phyloP scores from a whole-genome alignment of 2,113 vertebrate genomes.

The Bufo gargarizans region DNA sequence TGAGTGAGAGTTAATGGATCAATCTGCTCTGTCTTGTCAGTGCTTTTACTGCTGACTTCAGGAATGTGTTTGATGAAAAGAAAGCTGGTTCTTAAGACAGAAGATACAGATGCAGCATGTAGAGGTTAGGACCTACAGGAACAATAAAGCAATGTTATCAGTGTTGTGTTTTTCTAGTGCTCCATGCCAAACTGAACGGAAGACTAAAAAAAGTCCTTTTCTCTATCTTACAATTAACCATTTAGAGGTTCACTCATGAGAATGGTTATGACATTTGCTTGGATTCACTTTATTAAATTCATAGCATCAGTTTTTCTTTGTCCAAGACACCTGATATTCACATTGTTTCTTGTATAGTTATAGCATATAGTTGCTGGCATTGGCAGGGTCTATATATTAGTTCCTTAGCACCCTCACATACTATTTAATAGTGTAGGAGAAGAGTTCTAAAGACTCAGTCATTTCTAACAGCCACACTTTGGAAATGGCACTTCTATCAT shows the following conservation, averaged over 20 bases:
- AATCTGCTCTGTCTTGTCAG: conserved; percentile 87
- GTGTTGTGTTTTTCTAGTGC: conserved; percentile 62
- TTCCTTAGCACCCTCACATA: background rate
- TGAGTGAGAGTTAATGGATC: conserved; percentile 91
- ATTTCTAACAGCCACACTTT: background rate
- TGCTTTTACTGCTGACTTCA: conserved; percentile 87
- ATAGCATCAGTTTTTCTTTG: background rate
- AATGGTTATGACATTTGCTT: background rate
- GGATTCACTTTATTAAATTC: background rate
- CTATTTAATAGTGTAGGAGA: background rate
- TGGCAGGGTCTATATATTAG: background rate
- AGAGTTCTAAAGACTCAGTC: background rate
- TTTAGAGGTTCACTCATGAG: conserved; percentile 37
- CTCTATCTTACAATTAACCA: conserved; percentile 66
- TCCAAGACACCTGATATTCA: background rate
- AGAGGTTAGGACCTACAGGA: conserved; percentile 72
- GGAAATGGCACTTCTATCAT: background rate
- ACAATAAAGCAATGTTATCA: conserved; percentile 79
- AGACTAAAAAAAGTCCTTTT: conserved; percentile 66
- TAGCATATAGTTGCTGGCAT: background rate
- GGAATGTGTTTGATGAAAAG: conserved; percentile 97
- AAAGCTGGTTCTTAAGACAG: conserved; percentile 77
- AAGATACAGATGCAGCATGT: conserved; percentile 76
- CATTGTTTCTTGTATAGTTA: background rate
- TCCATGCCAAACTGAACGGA: conserved; percentile 70